Evolutionary conservation across 2,113 vertebrate species (phyloP).

Genomic region (Silurus asotus): DNA sequence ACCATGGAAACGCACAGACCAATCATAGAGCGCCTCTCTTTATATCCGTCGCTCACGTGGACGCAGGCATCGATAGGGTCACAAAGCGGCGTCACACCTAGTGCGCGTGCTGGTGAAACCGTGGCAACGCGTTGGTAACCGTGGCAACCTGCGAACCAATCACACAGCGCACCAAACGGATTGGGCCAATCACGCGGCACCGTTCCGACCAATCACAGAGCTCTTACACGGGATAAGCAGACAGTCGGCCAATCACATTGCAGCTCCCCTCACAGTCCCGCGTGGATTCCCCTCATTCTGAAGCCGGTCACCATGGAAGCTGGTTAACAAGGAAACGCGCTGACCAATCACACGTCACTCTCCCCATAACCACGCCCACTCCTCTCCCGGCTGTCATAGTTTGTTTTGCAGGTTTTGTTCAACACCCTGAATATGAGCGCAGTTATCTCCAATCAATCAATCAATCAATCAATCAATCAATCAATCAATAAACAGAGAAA

Average conservation of each 20-base stretch:
- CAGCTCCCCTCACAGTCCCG: background rate
- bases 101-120: background rate
- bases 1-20: constrained; percentile 67
- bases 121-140: background rate
- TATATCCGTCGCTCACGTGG: background rate
- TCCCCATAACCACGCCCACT: background rate
- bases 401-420: background rate
- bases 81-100: too few relatives aligned
- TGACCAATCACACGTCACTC: background rate
- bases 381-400: background rate
- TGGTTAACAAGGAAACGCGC: background rate
- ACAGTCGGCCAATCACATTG: background rate
- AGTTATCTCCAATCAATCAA: background rate
- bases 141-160: background rate
- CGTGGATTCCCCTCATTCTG: background rate
- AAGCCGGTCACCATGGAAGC: background rate
- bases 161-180: background rate
- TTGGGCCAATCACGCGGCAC: background rate
- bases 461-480: background rate
- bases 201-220: background rate
- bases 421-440: background rate
- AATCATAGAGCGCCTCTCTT: constrained; percentile 56
- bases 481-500: background rate
- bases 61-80: too few relatives aligned
- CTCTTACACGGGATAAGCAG: background rate